Evolutionary conservation across 2,113 vertebrate genomes (phyloP).

Genomic region (Anguilla japonica): DNA sequence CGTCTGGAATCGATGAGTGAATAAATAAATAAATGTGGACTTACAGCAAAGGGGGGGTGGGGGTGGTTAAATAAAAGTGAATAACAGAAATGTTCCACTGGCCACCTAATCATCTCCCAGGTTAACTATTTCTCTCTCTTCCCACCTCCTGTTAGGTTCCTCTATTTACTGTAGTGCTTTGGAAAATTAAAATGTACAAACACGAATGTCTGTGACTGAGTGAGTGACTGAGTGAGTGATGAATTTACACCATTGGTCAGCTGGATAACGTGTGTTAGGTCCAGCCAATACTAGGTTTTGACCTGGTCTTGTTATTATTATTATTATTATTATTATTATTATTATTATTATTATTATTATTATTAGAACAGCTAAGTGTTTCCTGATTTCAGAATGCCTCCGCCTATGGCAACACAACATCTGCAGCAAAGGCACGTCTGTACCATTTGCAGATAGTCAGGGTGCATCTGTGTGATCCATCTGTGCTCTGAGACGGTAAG

Average conservation of each 20-base stretch:
- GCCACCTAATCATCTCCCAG: background rate
- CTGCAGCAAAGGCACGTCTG: constrained; percentile 32
- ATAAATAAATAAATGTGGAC: background rate
- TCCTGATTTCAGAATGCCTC: background rate
- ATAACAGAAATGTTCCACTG: background rate
- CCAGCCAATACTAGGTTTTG: no score
- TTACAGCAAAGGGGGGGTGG: background rate
- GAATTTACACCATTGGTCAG: no score
- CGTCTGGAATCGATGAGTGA: background rate
- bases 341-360: no score
- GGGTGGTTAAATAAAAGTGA: no score
- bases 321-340: no score
- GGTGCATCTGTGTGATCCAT: constrained; percentile 34
- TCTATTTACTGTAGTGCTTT: no score
- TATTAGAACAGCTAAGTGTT: background rate
- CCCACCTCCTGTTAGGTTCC: background rate
- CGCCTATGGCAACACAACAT: background rate
- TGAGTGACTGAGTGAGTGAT: no score
- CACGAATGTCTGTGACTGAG: no score
- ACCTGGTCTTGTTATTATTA: no score
- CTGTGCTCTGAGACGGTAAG: constrained; percentile 38
- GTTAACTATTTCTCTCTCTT: background rate
- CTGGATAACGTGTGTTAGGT: no score
- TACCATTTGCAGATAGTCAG: constrained; percentile 14
- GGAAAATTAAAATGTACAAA: no score